Base-by-base conservation (phyloP, 2,888 invertebrate species). In the Cephus rjabovi region DNA sequence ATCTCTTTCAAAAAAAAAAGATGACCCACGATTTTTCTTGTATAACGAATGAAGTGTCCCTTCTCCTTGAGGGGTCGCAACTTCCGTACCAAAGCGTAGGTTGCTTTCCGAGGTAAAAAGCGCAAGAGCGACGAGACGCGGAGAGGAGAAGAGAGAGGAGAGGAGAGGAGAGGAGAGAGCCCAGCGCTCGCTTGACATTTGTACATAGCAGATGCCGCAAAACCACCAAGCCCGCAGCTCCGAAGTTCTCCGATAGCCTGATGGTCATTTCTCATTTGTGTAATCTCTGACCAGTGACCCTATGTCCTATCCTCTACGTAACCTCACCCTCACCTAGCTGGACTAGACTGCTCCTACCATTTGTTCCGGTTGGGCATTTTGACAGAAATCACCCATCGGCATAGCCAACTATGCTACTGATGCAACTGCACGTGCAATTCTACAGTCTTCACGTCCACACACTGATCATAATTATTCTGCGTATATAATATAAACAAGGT, bases 241-340 rank as follows among this genome's bases (percentile, higher is more conserved):
- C 83, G 84, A 89, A 89, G 86, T 91, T 88, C 87, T 87, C 87
- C 86, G 85, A 87, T 86, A 88, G 86, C 86, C 86, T 84, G 87
- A 87, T 88, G 89, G 88, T 90, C 90, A 90, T 91, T 91, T 91
- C 91, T 90, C 90, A 91, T 91, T 91, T 91, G 89, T 87, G 89
- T 91, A 91, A 91, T 91, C 91, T 91, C 89, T 83, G 83, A 81
- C 82, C 71, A 71, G 34, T 56, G 56, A 81, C 80, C 81, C 82
- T 81, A 23, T 56, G 56, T 56, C 56, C 75, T 70, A 77, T 80
- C 75, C 70, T 75, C 77, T 56, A 76, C 75, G 75, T 56, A 33
- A 78, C 81, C 83, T 76, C 79, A 69, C 70, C 78, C 73, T 34
- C 77, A 15, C 40, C 40, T 6, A 40, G 56, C 56, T 56, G 9